Evolutionary conservation across 2,888 invertebrate species (phyloP), one percentile per base, ranked within the genome.

Genomic region (Invenusta paracnida): DNA sequence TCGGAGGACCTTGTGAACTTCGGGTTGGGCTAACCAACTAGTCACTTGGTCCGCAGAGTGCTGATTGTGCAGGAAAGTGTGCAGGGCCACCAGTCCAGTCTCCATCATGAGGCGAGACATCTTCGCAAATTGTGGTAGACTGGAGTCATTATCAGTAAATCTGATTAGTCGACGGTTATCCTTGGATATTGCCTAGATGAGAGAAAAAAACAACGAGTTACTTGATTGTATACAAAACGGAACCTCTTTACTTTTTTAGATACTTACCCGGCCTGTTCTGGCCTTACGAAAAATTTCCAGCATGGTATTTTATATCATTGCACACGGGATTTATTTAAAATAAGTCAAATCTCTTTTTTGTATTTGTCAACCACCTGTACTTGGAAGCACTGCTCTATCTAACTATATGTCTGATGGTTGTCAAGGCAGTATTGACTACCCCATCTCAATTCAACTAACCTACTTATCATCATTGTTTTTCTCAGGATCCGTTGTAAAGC

Each of bases 61-160:
- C 27, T 90, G 88, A 83, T 88, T 88, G 88, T 90, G 89, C 84
- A 90, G 90, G 0, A 89, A 88, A 1, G 85, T 79, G 25, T 88
- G 85, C 0, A 90, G 88, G 0, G 89, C 89, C 5, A 88, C 86
- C 1, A 89, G 88, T 2, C 90, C 90, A 25, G 88, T 89, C 83
- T 90, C 89, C n/a, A 88, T 87, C 5, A 90, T 87, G 17, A 90
- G 87, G 89, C 89, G 89, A 85, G 89, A 89, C 48, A 90, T 88
- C 23, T 89, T 88, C 17, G 89, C 88, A 29, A 89, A 87, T 87
- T 89, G 88, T 84, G 89, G 89, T 30, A 83, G 48, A 13, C 83
- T 83, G n/a, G 48, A 1, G 11, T 83, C 83, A 66, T 83, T 73
- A 23, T 73, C 73, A 73, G 25, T 73, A 25, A 73, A 73, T 23